Evolutionary conservation across 2,797 vertebrate species (phyloP).

Genomic region (Darevskia nairensis): DNA sequence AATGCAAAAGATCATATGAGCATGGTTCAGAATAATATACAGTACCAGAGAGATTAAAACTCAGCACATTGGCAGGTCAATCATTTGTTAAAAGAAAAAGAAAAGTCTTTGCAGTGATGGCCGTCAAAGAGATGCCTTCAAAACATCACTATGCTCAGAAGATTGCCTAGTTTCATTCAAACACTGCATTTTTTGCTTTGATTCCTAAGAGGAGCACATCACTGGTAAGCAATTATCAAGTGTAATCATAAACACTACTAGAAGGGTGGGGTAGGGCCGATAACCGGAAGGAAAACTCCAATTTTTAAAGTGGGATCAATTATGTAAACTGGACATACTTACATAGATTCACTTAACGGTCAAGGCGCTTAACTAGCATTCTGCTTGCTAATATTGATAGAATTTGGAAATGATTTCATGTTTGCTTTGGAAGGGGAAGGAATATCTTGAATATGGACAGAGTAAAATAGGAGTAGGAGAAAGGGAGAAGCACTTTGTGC

Average conservation of each 20-base stretch:
- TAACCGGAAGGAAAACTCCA: neutral
- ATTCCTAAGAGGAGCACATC: neutral
- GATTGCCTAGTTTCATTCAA: neutral
- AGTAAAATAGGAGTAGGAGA: neutral
- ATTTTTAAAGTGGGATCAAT: neutral
- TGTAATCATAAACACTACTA: neutral
- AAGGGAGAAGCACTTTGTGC: neutral
- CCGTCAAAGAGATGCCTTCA: neutral
- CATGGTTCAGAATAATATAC: neutral
- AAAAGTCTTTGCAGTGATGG: neutral
- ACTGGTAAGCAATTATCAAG: neutral
- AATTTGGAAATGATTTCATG: neutral
- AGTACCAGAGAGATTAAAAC: neutral
- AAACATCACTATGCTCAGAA: neutral
- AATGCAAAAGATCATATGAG: neutral
- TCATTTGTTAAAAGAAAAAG: neutral
- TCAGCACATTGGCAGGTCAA: neutral
- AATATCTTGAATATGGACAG: neutral
- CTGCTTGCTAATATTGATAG: neutral
- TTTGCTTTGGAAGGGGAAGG: neutral
- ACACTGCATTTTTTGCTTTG: neutral
- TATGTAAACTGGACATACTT: neutral
- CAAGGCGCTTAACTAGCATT: neutral
- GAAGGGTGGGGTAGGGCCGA: too few species aligned
- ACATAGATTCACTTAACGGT: neutral